Conservation (phyloP, 2,888 invertebrate species). For the Tribolium freemani region DNA sequence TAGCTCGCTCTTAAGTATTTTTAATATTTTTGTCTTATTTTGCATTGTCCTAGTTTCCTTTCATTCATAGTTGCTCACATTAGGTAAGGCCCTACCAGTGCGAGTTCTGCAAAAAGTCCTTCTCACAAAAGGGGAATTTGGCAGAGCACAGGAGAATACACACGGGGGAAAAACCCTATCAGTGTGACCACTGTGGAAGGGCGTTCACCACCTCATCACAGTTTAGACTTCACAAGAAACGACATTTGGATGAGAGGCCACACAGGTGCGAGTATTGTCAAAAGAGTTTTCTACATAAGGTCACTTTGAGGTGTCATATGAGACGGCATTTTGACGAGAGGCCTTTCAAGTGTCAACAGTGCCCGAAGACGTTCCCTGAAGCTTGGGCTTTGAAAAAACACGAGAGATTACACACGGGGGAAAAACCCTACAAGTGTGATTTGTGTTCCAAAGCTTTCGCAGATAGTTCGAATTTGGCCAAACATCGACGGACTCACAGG, state of each 20-base stretch:
- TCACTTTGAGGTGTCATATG: constrained; percentile 76
- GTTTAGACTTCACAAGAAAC: constrained; percentile 76
- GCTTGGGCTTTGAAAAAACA: constrained; percentile 78
- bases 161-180: constrained; percentile 83
- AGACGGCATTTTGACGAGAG: constrained; percentile 77
- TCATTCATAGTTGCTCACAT: no score
- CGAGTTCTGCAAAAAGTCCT: constrained; percentile 78
- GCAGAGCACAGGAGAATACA: constrained; percentile 84
- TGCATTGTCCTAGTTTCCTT: no score
- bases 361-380: constrained; percentile 75
- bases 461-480: constrained; percentile 82
- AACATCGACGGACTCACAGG: constrained; percentile 71
- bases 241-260: constrained; percentile 71
- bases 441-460: constrained; percentile 82
- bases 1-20: no score
- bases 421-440: constrained; percentile 80
- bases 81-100: constrained; percentile 76
- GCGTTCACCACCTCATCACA: constrained; percentile 83
- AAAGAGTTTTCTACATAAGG: constrained; percentile 74
- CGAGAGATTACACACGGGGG: constrained; percentile 75
- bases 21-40: no score
- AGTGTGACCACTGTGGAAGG: constrained; percentile 76
- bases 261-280: constrained; percentile 74
- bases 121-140: constrained; percentile 84
- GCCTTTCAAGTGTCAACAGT: constrained; percentile 74